Percentiles rank a stretch among this genome's conserved stretches.
Evolutionary conservation across 2,113 vertebrate genomes (phyloP).

Genomic region (Phylloscopus whistleri): DNA sequence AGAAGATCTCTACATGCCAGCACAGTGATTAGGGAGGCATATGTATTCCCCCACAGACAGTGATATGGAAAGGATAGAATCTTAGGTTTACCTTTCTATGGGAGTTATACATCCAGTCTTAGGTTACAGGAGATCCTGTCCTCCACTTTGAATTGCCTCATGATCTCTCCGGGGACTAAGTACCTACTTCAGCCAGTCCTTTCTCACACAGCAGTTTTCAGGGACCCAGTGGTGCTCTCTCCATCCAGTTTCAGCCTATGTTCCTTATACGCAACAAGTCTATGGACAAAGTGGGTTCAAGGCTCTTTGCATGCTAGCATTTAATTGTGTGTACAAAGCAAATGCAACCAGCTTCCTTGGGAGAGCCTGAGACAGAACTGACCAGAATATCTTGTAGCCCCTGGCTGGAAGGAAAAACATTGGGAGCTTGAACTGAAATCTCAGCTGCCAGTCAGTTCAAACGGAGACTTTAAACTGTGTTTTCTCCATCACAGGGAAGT

Average conservation of each 20-base stretch:
- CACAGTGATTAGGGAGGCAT: neutral
- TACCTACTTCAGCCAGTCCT: neutral
- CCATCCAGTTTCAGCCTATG: neutral
- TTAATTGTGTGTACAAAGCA: neutral
- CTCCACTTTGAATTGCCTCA: neutral
- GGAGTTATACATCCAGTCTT: neutral
- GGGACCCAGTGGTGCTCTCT: neutral
- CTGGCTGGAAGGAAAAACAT: neutral
- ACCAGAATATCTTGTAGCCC: neutral
- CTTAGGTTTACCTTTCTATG: neutral
- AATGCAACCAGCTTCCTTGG: neutral
- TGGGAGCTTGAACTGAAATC: neutral
- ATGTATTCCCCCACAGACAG: neutral
- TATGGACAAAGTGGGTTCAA: neutral
- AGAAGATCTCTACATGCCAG: neutral
- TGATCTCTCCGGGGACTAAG: neutral
- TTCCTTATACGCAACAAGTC: neutral
- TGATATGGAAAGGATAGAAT: neutral
- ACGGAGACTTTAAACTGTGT: neutral
- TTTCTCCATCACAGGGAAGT: neutral
- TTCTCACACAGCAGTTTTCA: neutral
- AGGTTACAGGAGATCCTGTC: neutral
- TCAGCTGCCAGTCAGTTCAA: neutral
- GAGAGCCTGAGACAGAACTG: neutral
- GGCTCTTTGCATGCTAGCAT: neutral